Base-by-base conservation (phyloP, 2,113 vertebrate species). In the Amphiprion percula region DNA sequence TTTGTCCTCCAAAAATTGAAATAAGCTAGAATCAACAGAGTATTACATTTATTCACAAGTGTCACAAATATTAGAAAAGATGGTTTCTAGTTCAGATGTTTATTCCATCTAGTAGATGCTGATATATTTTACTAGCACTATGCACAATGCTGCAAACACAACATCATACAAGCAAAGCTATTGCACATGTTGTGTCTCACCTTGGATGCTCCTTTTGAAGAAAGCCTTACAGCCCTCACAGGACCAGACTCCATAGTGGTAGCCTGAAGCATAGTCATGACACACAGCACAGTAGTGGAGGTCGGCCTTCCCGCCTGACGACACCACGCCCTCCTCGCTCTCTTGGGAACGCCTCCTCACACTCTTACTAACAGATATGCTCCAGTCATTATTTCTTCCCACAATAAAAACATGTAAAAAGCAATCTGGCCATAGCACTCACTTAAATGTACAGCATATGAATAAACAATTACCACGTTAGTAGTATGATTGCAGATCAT, bases 171-270 rank as follows among this genome's bases (percentile, higher is more conserved):
- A 4, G 41, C 41, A 15, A 14, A 14, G 12, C 6, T 9, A 37
- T 7, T 10, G 9, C 10, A 8, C 33, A 21, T 21, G 8, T 37
- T 28, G 26, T 1, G n/a, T 28, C 76, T 85, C 52, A 95, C 98
- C 98, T 97, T 99, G 98, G 90, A 99, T 99, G 90, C 98, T 99
- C 89, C 98, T 97, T 93, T 99, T 99, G 92, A 99, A 99, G 92
- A 99, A 99, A n/a, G 98, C 98, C 91, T 99, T 99, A 74, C 98
- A 99, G 14, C 98, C 98, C 93, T 99, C 98, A 49, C 98, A 99
- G 0, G 98, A 99, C 97, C 98, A 99, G 63, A 99, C 98, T 0
- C 98, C 97, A 0, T 99, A 99, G 93, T 99, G 98, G 89, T 99
- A 99, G n/a, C 98, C 98, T 0, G 98, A 99, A n/a, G 98, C 98